Evolutionary conservation across 2,888 invertebrate species (phyloP).

Genomic region (Melangyna quadrimaculata): DNA sequence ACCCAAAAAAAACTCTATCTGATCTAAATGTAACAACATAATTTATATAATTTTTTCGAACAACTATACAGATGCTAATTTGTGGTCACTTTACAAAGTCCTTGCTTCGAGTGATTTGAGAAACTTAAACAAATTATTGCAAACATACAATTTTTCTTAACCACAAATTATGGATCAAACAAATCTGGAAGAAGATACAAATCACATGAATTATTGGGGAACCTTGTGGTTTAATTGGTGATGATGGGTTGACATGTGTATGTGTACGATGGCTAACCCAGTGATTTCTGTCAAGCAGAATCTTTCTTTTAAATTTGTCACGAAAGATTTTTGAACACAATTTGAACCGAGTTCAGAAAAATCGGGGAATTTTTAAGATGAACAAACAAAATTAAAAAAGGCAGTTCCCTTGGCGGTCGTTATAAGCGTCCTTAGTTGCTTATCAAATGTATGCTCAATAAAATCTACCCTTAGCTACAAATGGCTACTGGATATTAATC

Average conservation of each 20-base stretch:
- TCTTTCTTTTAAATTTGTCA: neutral
- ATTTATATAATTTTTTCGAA: neutral
- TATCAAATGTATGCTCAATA: too few relatives aligned
- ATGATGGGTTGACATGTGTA: neutral
- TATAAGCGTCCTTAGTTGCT: too few relatives aligned
- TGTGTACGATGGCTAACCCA: neutral
- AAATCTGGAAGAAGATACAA: neutral
- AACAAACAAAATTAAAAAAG: too few relatives aligned
- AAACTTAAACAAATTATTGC: neutral
- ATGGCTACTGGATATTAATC: too few relatives aligned
- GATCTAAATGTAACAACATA: slow-evolving; percentile 14
- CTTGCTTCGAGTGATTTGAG: neutral
- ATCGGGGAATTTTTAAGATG: too few relatives aligned
- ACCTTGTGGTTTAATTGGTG: neutral
- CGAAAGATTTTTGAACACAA: neutral
- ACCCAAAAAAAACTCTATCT: neutral
- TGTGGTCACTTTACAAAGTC: slow-evolving; percentile 8
- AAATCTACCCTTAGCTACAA: too few relatives aligned
- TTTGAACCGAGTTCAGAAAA: neutral
- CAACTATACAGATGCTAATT: neutral
- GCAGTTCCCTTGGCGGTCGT: too few relatives aligned
- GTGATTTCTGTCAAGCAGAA: neutral
- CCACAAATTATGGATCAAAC: neutral
- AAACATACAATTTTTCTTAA: too few relatives aligned
- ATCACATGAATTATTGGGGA: neutral